A percentile compares a stretch with the other conserved stretches of the same genome.
Conservation (phyloP, 2,888 invertebrate species). For the Caenorhabditis sp. region DNA sequence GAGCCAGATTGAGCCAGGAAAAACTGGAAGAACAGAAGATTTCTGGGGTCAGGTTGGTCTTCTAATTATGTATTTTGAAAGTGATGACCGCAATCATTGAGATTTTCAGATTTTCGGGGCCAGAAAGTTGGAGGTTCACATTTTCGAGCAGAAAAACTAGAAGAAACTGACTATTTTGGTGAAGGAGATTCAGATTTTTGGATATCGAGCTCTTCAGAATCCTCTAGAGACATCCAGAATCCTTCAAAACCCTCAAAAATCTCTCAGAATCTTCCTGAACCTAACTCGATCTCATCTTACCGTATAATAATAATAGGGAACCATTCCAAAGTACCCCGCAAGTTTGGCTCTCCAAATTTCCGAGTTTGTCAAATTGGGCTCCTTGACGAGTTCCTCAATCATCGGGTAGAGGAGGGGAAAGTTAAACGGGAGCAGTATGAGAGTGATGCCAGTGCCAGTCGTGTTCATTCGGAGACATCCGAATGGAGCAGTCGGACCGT, state of each 20-base stretch:
- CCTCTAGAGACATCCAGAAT: no score
- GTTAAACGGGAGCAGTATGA: conserved; percentile 99
- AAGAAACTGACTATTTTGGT: no score
- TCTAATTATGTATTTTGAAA: no score
- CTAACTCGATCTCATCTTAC: conserved; percentile 86
- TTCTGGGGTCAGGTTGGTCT: no score
- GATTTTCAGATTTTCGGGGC: no score
- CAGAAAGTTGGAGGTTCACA: no score
- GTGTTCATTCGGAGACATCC: conserved; percentile 98
- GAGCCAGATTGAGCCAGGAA: neutral
- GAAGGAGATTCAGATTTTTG: no score
- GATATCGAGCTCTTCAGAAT: no score
- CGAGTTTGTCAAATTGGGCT: conserved; percentile 28
- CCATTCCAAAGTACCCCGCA: conserved; percentile 94
- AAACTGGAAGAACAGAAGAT: conserved; percentile 6
- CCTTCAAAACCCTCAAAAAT: no score
- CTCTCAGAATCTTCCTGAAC: no score
- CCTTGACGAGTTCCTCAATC: conserved; percentile 85
- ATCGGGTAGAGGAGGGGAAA: conserved; percentile 95
- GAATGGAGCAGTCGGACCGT: conserved; percentile 87
- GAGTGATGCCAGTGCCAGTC: conserved; percentile 93
- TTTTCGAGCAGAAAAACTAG: no score
- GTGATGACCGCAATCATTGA: no score
- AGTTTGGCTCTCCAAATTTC: conserved; percentile 92
- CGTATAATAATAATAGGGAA: conserved; percentile 95